These are phyloP conservation scores for Rhinogobio ventralis DNA, from an alignment of 2,797 vertebrate species.

Conservation along the genomic window DNA sequence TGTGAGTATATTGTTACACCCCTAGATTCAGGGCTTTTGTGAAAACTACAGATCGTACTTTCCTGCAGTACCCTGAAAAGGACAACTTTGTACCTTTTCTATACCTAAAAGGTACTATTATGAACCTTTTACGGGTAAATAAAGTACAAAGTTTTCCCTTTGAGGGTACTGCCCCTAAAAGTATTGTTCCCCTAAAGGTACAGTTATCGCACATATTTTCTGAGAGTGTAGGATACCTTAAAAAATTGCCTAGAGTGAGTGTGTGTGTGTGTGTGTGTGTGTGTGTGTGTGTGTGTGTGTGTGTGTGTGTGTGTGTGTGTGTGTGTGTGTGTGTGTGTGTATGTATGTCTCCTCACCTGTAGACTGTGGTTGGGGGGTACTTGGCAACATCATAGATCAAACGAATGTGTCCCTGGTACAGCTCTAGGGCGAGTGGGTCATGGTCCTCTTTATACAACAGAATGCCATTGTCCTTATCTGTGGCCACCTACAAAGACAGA, in stretches of 20 bases:
- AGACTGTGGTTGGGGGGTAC: conserved; percentile 88
- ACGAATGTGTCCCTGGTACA: conserved; percentile 95
- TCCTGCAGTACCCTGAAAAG: neutral
- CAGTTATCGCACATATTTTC: neutral
- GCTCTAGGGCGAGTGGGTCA: conserved; percentile 91
- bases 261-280: neutral
- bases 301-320: neutral
- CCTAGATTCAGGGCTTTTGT: neutral
- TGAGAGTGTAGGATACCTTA: neutral
- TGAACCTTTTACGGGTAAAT: neutral
- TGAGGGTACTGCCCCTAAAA: neutral
- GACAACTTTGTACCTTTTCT: neutral
- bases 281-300: neutral
- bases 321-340: neutral
- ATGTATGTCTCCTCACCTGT: conserved; percentile 81
- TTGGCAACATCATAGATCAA: conserved; percentile 91
- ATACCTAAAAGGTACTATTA: neutral
- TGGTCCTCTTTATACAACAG: conserved; percentile 94
- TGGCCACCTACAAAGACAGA: conserved; percentile 84
- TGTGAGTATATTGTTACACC: too few relatives aligned
- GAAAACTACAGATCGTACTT: neutral
- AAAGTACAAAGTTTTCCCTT: neutral
- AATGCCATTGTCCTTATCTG: conserved; percentile 94
- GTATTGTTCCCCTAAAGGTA: neutral
- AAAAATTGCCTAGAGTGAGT: neutral